Conservation (phyloP, 2,797 vertebrate genomes). For the Neomorphus geoffroyi region DNA sequence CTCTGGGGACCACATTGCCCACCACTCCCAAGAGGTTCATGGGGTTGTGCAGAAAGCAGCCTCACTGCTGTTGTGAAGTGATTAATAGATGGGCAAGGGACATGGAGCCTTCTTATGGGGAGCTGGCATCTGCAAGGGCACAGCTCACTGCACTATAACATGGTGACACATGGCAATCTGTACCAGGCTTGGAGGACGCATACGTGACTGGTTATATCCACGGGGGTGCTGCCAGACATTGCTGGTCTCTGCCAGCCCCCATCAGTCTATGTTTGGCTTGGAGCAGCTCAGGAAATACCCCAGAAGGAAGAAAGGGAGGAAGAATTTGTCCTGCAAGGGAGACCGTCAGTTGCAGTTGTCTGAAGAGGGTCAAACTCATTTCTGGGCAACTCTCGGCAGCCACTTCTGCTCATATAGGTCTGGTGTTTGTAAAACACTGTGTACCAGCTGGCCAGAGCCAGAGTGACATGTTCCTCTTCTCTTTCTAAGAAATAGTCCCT, state of each 20-base stretch:
- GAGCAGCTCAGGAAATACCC: background rate
- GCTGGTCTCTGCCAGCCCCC: background rate
- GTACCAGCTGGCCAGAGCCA: background rate
- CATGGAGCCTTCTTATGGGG: accelerated
- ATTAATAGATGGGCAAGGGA: background rate
- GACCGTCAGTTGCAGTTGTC: background rate
- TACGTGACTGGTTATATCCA: background rate
- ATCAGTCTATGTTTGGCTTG: background rate
- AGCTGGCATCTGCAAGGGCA: background rate
- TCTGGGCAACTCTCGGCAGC: background rate
- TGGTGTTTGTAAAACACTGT: background rate
- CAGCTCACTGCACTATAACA: background rate
- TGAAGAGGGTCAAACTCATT: background rate
- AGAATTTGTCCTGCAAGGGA: background rate
- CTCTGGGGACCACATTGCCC: background rate
- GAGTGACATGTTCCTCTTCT: background rate
- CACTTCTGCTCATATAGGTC: background rate
- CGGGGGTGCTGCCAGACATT: background rate
- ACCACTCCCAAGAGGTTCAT: background rate
- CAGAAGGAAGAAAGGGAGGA: background rate
- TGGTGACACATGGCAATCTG: accelerated
- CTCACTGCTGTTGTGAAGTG: background rate
- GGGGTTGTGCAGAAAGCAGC: background rate
- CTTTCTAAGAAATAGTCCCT: constrained; percentile 3
- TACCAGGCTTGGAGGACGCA: background rate